Base-by-base conservation (phyloP, 2,888 invertebrate genomes). In the Acanthococcus lagerstroemiae region DNA sequence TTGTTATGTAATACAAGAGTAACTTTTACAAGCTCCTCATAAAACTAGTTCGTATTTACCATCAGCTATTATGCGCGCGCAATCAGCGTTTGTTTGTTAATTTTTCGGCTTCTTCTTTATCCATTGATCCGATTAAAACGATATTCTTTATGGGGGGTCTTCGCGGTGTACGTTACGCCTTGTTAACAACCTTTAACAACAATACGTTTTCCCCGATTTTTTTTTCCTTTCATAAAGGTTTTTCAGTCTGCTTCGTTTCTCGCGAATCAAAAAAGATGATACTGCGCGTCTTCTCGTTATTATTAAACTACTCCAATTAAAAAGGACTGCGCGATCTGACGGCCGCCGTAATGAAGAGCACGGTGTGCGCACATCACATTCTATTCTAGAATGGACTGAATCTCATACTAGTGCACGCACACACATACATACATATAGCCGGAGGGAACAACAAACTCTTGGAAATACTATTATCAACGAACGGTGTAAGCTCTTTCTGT, bases 51-150 rank as follows among this genome's bases (percentile, higher is more conserved):
- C 54, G 21, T 63, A 52, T 50, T 52, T 37, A 63, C 63, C 25
- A 24, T 58, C n/a, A 7, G 26, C 63, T 63, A 63, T 63, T 63
- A 63, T 63, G 63, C 63, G 63, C 63, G 63, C 63, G 63, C 63
- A 63, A 63, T 63, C 63, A 63, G 54, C 54, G 54, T 54, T 63
- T 63, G 63, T 63, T 63, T 63, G 63, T 63, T 54, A 54, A 63
- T 63, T 63, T 63, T 63, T 63, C 63, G 63, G 63, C 54, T 54
- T 63, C 63, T 63, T 63, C 63, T 63, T 63, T 63, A 63, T 63
- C 63, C 63, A 63, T 63, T 63, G 63, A 63, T 63, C 63, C 63
- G 63, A 63, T 63, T 63, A 63, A 63, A 63, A 63, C 63, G 63
- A 63, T 63, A 63, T 63, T 37, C 63, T 63, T 63, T 15, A 63